Conservation (phyloP, 2,113 vertebrate species). For the Trematomus loennbergii region DNA sequence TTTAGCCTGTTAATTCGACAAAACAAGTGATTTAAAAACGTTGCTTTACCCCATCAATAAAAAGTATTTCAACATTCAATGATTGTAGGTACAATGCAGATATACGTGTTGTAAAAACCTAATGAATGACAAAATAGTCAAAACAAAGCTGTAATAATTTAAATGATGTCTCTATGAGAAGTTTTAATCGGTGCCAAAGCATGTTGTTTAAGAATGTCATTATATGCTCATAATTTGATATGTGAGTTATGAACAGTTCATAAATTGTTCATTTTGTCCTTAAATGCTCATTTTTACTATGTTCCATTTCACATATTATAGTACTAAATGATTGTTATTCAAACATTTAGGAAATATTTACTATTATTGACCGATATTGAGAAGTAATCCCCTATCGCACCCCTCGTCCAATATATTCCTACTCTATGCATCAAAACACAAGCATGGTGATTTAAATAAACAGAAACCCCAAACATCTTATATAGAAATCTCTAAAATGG, state of each 20-base stretch:
- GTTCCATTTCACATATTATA: background rate
- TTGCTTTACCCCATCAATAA: too few relatives aligned
- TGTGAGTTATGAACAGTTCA: background rate
- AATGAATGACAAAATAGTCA: background rate
- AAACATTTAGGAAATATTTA: background rate
- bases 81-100: background rate
- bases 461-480: background rate
- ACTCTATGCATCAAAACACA: constrained; percentile 7
- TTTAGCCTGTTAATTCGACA: background rate
- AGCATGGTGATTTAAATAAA: constrained; percentile 30
- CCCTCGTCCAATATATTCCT: background rate
- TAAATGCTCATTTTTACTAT: background rate
- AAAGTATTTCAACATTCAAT: too few relatives aligned
- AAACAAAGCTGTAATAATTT: background rate
- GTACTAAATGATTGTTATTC: background rate
- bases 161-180: too few relatives aligned
- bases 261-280: too few relatives aligned
- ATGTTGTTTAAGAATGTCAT: background rate
- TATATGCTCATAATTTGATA: background rate
- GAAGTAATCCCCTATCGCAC: background rate
- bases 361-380: background rate
- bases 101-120: background rate
- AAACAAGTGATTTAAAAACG: background rate
- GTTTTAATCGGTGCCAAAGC: background rate
- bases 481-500: constrained; percentile 14